Evolutionary conservation across 1,140 invertebrate genomes (phyloP).

Genomic region (Ceratina australensis): DNA sequence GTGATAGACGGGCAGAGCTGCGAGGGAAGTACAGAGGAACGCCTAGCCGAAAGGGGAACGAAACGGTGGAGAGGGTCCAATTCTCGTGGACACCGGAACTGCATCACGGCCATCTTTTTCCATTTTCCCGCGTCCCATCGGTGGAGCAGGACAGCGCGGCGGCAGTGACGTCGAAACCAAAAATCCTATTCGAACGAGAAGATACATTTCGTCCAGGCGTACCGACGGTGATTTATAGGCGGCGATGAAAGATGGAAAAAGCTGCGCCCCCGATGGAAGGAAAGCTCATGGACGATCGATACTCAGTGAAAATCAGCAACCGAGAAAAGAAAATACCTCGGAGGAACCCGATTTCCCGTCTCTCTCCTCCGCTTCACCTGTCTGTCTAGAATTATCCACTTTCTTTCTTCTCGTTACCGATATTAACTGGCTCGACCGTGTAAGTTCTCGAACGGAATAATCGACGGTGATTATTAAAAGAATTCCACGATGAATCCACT

Average conservation of each 20-base stretch:
- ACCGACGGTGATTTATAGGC: constrained; percentile 59
- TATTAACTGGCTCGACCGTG: not conserved
- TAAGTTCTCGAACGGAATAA: constrained; percentile 14
- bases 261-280: not conserved
- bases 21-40: not conserved
- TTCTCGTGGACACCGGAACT: constrained; percentile 10
- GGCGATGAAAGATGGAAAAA: constrained; percentile 37
- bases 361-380: not conserved
- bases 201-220: constrained; percentile 55
- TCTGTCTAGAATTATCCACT: not conserved
- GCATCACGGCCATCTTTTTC: constrained; percentile 36
- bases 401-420: not conserved
- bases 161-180: constrained; percentile 43
- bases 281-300: constrained; percentile 30
- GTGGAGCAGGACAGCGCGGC: not conserved
- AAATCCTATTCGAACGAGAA: constrained; percentile 52
- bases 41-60: not conserved
- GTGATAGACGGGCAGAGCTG: not conserved
- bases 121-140: constrained; percentile 9
- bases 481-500: not conserved
- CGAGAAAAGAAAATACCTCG: not conserved
- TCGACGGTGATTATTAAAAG: constrained; percentile 23
- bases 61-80: not conserved
- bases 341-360: no score
- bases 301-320: not conserved